These are phyloP conservation scores for Platyrinchus mystaceus DNA, from an alignment of 2,797 vertebrate species.

Conservation along the genomic window DNA sequence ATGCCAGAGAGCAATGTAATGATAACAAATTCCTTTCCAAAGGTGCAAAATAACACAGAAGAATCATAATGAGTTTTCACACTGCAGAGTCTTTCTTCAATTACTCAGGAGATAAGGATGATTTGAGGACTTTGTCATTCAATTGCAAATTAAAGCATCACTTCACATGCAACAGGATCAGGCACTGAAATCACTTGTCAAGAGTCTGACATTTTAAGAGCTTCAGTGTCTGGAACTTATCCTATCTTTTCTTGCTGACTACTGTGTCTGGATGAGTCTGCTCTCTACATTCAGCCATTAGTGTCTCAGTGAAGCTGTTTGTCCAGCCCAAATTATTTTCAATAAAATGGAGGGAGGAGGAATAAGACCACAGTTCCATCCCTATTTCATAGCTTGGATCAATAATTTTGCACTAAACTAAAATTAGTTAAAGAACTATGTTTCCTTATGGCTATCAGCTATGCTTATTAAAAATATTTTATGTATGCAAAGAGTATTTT, in stretches of 20 bases:
- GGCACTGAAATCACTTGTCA: conserved; percentile 27
- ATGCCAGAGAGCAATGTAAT: neutral
- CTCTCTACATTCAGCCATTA: neutral
- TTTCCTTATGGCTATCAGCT: neutral
- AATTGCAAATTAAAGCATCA: conserved; percentile 59
- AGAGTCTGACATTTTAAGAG: neutral
- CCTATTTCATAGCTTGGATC: neutral
- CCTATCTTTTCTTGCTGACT: neutral
- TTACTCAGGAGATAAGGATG: conserved; percentile 49
- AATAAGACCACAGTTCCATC: neutral
- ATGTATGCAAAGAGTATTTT: neutral
- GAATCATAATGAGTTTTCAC: conserved; percentile 34
- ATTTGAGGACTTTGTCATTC: conserved; percentile 57
- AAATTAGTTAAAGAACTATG: neutral
- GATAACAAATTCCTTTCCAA: conserved; percentile 20
- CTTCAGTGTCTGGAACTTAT: conserved; percentile 7
- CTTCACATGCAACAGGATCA: conserved; percentile 40
- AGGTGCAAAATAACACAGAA: conserved; percentile 32
- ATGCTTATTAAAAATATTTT: neutral
- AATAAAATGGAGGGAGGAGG: neutral
- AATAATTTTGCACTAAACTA: neutral
- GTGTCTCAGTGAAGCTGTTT: neutral
- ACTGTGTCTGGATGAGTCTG: neutral
- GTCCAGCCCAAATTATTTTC: neutral
- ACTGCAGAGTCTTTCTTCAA: conserved; percentile 19